Conservation (phyloP, 2,797 vertebrate genomes). For the Anableps anableps region DNA sequence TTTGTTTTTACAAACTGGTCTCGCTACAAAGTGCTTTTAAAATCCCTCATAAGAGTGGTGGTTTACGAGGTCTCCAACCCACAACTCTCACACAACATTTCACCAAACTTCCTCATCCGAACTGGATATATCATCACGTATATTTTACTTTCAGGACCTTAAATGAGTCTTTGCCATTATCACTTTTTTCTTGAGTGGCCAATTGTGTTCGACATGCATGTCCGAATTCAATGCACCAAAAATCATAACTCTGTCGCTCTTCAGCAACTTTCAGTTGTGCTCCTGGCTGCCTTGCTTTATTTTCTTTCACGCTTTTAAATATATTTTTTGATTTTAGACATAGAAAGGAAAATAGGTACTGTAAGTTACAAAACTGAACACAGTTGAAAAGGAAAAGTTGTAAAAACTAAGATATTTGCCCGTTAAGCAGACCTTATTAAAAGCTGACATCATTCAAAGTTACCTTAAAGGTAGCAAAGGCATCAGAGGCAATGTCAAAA, state of each 20-base stretch:
- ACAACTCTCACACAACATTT: background rate
- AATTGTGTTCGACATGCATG: too few relatives aligned
- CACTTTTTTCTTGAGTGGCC: background rate
- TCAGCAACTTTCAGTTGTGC: too few relatives aligned
- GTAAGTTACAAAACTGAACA: background rate
- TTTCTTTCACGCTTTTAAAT: too few relatives aligned
- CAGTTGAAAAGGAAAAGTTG: background rate
- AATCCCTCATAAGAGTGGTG: background rate
- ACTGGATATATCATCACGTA: background rate
- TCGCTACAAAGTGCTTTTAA: background rate
- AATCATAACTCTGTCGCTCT: too few relatives aligned
- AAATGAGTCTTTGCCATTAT: background rate
- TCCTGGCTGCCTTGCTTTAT: too few relatives aligned
- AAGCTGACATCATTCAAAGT: slow-evolving; percentile 23
- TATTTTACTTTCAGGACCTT: background rate
- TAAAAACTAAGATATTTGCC: background rate
- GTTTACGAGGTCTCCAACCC: background rate
- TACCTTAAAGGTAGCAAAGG: slow-evolving; percentile 98
- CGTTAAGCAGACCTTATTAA: background rate
- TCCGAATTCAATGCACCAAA: too few relatives aligned
- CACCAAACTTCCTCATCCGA: background rate
- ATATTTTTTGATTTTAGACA: background rate
- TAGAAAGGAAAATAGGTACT: too few relatives aligned
- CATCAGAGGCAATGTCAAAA: slow-evolving; percentile 98
- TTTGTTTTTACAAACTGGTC: background rate